Conservation (phyloP, 2,797 vertebrate species). For the Pangasius djambal region DNA sequence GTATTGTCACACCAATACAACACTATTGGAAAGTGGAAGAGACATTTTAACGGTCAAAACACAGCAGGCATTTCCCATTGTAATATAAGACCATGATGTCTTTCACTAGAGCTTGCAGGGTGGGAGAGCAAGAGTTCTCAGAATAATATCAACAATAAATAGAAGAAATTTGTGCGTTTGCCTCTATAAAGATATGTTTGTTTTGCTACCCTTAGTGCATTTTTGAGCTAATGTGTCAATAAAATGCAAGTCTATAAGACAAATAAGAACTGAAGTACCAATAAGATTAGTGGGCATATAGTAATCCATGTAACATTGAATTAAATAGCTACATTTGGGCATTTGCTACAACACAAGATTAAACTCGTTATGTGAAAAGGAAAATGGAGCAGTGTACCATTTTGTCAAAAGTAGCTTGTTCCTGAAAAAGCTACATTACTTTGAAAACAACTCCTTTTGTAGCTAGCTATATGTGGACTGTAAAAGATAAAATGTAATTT, state of each 20-base stretch:
- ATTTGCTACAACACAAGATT: background rate
- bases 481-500: conserved; percentile 6
- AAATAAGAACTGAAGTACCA: background rate
- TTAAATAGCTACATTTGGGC: background rate
- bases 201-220: background rate
- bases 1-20: conserved; percentile 8
- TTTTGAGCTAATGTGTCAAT: conserved; percentile 38
- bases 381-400: background rate
- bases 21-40: conserved; percentile 15
- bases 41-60: conserved; percentile 7
- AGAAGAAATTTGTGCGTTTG: background rate
- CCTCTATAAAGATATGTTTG: background rate
- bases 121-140: background rate
- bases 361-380: background rate
- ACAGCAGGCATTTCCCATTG: conserved; percentile 20
- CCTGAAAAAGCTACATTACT: background rate
- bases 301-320: background rate
- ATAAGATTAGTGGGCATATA: background rate
- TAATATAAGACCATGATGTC: background rate
- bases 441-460: background rate
- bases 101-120: background rate
- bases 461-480: background rate
- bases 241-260: conserved; percentile 1
- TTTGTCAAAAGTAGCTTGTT: background rate
- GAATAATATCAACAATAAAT: background rate